Percentiles rank a stretch among this genome's conserved stretches.
Conservation (phyloP, 2,113 vertebrate genomes). For the Corythoichthys haematopterus region DNA sequence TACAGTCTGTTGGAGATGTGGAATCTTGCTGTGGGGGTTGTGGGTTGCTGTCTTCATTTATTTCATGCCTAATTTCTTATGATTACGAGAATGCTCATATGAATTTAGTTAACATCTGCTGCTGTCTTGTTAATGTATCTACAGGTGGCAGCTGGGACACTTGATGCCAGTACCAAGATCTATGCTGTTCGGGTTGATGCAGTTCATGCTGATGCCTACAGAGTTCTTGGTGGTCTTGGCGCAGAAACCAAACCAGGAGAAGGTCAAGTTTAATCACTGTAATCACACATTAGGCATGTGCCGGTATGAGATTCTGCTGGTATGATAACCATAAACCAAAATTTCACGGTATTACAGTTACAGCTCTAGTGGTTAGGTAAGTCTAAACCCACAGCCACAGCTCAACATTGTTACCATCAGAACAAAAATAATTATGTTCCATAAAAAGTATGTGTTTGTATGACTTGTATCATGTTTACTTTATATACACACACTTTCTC, state of each 20-base stretch:
- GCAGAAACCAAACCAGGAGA: constrained; percentile 70
- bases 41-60: not conserved
- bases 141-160: constrained; percentile 86
- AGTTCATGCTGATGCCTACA: constrained; percentile 85
- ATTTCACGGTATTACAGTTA: too few species aligned
- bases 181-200: constrained; percentile 89
- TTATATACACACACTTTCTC: too few species aligned
- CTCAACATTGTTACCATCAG: too few species aligned
- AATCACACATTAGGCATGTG: not conserved
- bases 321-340: too few species aligned
- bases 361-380: too few species aligned
- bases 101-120: not conserved
- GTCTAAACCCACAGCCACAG: too few species aligned
- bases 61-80: not conserved
- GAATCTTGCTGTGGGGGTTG: not conserved
- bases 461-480: too few species aligned
- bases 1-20: constrained; percentile 43
- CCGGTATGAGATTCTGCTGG: too few species aligned
- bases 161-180: constrained; percentile 95
- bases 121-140: not conserved
- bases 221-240: constrained; percentile 83
- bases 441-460: too few species aligned
- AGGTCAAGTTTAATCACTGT: constrained; percentile 5
- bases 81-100: not conserved
- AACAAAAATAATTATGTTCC: too few species aligned